These are phyloP conservation scores for Bombus haemorrhoidalis DNA, from an alignment of 1,140 invertebrate genomes.

Conservation along the genomic window DNA sequence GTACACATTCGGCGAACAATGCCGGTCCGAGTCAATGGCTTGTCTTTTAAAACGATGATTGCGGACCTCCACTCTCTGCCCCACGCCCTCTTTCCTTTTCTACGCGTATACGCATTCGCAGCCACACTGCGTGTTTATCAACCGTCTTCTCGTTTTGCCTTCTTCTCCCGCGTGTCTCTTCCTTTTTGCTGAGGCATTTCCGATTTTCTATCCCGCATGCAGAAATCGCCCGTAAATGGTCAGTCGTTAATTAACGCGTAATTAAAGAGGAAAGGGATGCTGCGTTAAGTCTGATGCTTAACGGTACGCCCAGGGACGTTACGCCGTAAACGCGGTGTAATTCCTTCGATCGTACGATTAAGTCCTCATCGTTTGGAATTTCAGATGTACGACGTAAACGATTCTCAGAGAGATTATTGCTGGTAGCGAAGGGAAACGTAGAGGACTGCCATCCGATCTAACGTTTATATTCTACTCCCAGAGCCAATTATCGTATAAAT, in stretches of 20 bases:
- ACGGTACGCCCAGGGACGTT: not conserved
- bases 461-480: not conserved
- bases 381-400: not conserved
- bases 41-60: constrained; percentile 67
- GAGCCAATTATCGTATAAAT: constrained; percentile 20
- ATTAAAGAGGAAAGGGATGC: constrained; percentile 9
- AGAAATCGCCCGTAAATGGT: constrained; percentile 47
- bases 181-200: constrained; percentile 14
- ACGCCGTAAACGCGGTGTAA: not conserved
- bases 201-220: constrained; percentile 29
- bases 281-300: constrained; percentile 11
- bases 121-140: constrained; percentile 45
- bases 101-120: not conserved
- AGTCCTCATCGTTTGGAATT: not conserved
- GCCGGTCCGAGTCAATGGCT: constrained; percentile 69
- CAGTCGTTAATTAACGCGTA: constrained; percentile 55
- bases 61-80: constrained; percentile 31
- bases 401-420: not conserved
- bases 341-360: not conserved
- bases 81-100: not conserved
- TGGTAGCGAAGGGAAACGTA: not conserved
- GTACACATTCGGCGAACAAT: constrained; percentile 59
- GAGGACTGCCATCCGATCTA: not conserved
- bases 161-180: not conserved
- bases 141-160: not conserved